Conservation (phyloP, 1,140 invertebrate genomes). For the Anoplophora glabripennis region DNA sequence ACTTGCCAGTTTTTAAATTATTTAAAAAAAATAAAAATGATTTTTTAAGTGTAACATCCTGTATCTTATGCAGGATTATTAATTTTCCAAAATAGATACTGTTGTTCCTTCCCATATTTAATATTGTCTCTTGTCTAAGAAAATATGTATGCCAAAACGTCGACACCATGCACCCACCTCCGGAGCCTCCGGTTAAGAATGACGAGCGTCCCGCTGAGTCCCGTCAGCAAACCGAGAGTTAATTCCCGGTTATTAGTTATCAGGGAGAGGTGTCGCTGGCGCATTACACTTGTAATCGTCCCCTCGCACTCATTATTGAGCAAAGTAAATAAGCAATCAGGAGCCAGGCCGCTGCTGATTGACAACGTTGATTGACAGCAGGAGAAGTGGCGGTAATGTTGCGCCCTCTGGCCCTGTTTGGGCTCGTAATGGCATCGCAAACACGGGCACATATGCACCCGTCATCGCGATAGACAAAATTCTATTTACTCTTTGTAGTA, state of each 20-base stretch:
- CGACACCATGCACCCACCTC: too few species aligned
- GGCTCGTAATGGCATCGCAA: slow-evolving; percentile 38
- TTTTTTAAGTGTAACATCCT: too few species aligned
- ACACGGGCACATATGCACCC: slow-evolving; percentile 32
- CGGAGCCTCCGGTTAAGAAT: too few species aligned
- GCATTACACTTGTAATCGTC: slow-evolving; percentile 21
- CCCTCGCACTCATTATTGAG: slow-evolving; percentile 20
- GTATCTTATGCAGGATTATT: too few species aligned
- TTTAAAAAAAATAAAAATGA: too few species aligned
- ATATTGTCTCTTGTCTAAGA: too few species aligned
- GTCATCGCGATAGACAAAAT: slow-evolving; percentile 16
- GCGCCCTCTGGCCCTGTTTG: slow-evolving; percentile 35
- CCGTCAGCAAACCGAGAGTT: neutral
- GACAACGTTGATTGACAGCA: slow-evolving; percentile 32
- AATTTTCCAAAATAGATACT: too few species aligned
- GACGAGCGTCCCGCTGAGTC: too few species aligned
- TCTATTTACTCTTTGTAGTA: neutral
- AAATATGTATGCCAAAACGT: too few species aligned
- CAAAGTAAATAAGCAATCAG: slow-evolving; percentile 34
- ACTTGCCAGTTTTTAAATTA: too few species aligned
- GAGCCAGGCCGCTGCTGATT: slow-evolving; percentile 25
- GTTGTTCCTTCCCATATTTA: too few species aligned
- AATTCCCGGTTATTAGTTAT: slow-evolving; percentile 13
- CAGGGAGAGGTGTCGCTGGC: slow-evolving; percentile 7
- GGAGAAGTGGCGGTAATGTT: slow-evolving; percentile 29